Percentiles rank a stretch among this genome's conserved stretches.
Evolutionary conservation across 2,797 vertebrate genomes (phyloP).

Genomic region (Chelon auratus): DNA sequence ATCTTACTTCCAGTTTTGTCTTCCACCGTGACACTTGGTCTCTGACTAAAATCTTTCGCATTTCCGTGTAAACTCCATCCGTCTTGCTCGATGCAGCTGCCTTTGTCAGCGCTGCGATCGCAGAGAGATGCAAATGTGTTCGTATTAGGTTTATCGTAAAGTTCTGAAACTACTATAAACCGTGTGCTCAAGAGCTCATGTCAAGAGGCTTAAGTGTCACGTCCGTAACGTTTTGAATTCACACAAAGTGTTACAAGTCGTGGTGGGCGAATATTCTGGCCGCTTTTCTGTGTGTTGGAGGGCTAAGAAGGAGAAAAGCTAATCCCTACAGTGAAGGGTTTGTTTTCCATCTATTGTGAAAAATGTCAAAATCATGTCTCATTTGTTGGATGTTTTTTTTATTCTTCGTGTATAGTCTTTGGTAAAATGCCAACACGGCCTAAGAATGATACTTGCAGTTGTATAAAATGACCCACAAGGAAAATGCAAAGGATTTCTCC

Average conservation of each 20-base stretch:
- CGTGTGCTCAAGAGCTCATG: not conserved
- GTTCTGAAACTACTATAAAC: not conserved
- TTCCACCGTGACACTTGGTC: not conserved
- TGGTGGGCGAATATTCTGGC: not conserved
- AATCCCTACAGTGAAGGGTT: not conserved
- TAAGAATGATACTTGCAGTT: not conserved
- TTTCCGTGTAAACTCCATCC: slow-evolving; percentile 1
- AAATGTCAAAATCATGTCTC: not conserved
- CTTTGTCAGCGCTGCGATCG: slow-evolving; percentile 16
- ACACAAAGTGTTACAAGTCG: not conserved
- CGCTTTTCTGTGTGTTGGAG: not conserved
- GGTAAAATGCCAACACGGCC: not conserved
- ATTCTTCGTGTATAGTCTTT: not conserved
- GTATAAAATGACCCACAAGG: not conserved
- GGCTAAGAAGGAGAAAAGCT: not conserved
- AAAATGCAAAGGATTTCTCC: slow-evolving; percentile 1
- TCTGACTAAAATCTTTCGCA: slow-evolving; percentile 12
- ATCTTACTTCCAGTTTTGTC: slow-evolving; percentile 22
- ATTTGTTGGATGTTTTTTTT: not conserved
- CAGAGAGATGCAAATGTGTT: slow-evolving; percentile 3
- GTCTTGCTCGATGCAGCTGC: slow-evolving; percentile 9
- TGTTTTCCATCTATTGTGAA: not conserved
- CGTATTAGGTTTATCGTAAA: not conserved
- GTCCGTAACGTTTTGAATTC: not conserved
- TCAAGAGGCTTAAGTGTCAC: not conserved